Evolutionary conservation across 2,113 vertebrate species (phyloP).

Genomic region (Butorides virescens): DNA sequence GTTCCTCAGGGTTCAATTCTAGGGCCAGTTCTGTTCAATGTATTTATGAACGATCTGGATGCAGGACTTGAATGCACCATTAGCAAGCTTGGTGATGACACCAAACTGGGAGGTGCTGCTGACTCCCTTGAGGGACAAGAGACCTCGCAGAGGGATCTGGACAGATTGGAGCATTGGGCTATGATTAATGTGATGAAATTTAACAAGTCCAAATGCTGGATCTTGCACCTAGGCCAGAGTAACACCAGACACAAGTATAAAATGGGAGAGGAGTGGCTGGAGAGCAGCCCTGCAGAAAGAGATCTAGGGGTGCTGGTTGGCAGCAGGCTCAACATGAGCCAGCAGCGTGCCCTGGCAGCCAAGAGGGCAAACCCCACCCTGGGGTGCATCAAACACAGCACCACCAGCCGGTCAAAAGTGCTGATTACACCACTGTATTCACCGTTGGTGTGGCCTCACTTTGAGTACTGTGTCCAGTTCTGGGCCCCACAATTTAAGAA

Average conservation of each 20-base stretch:
- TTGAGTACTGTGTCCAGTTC: background rate
- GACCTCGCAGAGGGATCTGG: background rate
- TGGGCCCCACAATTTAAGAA: background rate
- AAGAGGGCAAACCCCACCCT: background rate
- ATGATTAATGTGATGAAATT: background rate
- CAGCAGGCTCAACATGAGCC: no score
- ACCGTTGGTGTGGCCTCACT: fast-evolving
- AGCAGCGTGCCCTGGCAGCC: background rate
- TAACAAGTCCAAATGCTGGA: background rate
- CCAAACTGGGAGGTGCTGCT: background rate
- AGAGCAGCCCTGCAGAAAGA: no score
- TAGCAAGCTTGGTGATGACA: background rate
- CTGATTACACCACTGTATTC: background rate
- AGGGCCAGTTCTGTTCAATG: background rate
- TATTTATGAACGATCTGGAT: background rate
- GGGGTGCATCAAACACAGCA: background rate
- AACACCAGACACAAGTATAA: background rate
- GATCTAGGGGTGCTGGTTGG: no score
- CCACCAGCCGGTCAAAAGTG: background rate
- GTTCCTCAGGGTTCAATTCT: background rate
- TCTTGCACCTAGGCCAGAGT: background rate
- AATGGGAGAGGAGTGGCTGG: no score
- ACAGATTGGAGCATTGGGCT: background rate
- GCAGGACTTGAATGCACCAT: background rate
- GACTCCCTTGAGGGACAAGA: background rate